Conservation (phyloP, 2,888 invertebrate species). For the Pristionchus mayeri region DNA sequence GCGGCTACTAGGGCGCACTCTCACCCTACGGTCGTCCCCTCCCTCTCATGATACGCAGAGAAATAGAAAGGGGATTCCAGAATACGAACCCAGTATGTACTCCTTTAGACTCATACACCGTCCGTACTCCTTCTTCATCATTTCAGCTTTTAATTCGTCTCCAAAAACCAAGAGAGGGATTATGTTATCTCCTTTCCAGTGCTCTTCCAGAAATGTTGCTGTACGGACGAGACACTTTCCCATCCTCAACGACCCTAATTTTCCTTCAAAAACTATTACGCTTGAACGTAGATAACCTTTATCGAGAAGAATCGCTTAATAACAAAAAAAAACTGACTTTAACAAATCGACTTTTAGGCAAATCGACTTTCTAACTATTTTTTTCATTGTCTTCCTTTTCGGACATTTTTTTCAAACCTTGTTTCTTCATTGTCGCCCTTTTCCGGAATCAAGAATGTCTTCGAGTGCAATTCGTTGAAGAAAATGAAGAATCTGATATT, state of each 20-base stretch:
- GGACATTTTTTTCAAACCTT: not conserved
- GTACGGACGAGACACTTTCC: slow-evolving; percentile 53
- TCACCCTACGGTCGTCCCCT: no score
- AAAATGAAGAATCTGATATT: slow-evolving; percentile 91
- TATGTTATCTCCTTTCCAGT: slow-evolving; percentile 59
- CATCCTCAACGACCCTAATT: no score
- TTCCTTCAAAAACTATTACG: no score
- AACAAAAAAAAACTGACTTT: no score
- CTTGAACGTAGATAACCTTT: no score
- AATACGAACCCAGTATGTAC: slow-evolving; percentile 61
- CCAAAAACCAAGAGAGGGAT: slow-evolving; percentile 62
- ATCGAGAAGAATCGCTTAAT: no score
- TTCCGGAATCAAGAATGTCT: slow-evolving; percentile 82
- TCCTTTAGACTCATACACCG: slow-evolving; percentile 58
- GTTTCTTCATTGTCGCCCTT: slow-evolving; percentile 23
- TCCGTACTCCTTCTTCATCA: slow-evolving; percentile 52
- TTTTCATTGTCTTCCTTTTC: not conserved
- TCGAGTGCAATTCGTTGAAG: slow-evolving; percentile 96
- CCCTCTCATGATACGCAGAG: no score
- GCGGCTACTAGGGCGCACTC: no score
- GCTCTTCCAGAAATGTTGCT: slow-evolving; percentile 58
- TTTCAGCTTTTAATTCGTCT: slow-evolving; percentile 55
- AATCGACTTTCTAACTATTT: slow-evolving; percentile 57
- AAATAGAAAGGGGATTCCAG: no score
- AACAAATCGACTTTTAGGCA: no score